phyloP scores from a whole-genome alignment of 2,888 invertebrate species.

The Papilio elwesi region DNA sequence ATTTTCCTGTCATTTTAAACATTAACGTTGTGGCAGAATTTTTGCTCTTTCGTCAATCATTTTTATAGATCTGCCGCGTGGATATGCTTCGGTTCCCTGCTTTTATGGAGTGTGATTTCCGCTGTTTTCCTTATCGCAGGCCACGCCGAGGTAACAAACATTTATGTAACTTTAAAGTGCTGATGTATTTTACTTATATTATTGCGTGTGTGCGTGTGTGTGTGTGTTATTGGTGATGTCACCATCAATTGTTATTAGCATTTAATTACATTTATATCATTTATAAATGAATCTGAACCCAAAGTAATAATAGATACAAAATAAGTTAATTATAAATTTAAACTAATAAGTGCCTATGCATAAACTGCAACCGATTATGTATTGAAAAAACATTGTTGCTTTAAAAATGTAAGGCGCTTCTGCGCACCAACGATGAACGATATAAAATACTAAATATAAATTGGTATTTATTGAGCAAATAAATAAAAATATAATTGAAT shows the following conservation, averaged over 20 bases:
- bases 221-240: background rate
- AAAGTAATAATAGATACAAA: too few species aligned
- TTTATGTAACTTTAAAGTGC: background rate
- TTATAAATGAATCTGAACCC: too few species aligned
- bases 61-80: constrained; percentile 79
- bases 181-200: background rate
- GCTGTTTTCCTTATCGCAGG: constrained; percentile 85
- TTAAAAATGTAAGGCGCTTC: constrained; percentile 3
- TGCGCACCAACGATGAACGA: too few species aligned
- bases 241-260: too few species aligned
- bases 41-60: constrained; percentile 44
- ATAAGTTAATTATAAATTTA: background rate
- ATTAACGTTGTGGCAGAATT: constrained; percentile 25
- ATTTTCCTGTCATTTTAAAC: background rate
- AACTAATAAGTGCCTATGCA: background rate
- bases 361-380: background rate
- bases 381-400: background rate
- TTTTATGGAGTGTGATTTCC: constrained; percentile 85
- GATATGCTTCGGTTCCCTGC: constrained; percentile 83
- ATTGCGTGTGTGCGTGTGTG: background rate
- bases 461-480: too few species aligned
- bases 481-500: background rate
- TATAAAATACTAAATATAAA: too few species aligned
- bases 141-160: constrained; percentile 82
- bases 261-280: too few species aligned